Evolutionary conservation across 2,113 vertebrate species (phyloP).

Genomic region (Apteryx mantelli): DNA sequence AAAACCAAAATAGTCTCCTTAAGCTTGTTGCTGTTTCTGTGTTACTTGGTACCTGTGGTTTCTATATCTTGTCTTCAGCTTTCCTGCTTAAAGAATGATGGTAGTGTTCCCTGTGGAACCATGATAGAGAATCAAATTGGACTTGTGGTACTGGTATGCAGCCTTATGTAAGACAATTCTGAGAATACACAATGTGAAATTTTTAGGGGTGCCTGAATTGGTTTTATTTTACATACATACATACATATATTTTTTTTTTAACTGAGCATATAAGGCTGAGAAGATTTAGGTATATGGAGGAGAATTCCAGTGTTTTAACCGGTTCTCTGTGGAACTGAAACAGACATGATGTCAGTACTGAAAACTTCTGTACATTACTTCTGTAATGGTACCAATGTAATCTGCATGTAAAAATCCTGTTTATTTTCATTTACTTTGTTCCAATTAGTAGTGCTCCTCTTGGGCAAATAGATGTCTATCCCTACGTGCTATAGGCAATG

Average conservation of each 20-base stretch:
- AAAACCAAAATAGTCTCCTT: background rate
- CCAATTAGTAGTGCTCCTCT: background rate
- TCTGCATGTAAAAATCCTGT: background rate
- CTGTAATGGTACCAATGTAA: background rate
- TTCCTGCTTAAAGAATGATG: background rate
- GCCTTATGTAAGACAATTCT: background rate
- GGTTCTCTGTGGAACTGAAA: background rate
- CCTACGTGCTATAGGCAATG: background rate
- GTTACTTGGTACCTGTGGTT: background rate
- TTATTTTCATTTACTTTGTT: background rate
- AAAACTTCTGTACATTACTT: background rate
- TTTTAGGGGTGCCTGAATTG: background rate
- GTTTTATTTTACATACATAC: too few relatives aligned
- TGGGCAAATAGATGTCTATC: background rate
- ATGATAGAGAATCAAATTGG: background rate
- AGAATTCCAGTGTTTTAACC: background rate
- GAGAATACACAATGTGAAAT: background rate
- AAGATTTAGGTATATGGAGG: background rate
- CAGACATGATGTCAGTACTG: fast-evolving
- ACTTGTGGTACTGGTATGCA: background rate
- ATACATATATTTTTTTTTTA: background rate
- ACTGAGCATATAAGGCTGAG: fast-evolving
- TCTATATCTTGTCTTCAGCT: background rate
- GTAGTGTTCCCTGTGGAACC: background rate
- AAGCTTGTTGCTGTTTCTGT: background rate